Percentiles rank a stretch among this genome's conserved stretches.
These are phyloP conservation scores for Cebuella pygmaea DNA, from an alignment of 2,797 vertebrate species.

Conservation along the genomic window DNA sequence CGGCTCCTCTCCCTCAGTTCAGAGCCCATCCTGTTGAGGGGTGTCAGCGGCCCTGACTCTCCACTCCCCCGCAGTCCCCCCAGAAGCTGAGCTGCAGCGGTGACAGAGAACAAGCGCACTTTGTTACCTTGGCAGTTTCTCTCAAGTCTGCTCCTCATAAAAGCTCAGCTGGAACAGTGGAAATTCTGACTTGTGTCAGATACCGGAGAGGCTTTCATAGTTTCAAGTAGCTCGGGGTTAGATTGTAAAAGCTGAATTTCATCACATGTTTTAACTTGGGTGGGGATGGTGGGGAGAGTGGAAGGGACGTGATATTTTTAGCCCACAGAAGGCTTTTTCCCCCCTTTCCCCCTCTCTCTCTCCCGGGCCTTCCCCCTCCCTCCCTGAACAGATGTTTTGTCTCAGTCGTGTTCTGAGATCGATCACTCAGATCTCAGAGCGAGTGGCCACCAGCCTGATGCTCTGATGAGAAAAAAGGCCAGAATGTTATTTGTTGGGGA, in stretches of 20 bases:
- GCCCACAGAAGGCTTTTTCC: conserved; percentile 65
- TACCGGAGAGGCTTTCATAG: conserved; percentile 83
- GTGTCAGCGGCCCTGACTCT: conserved; percentile 79
- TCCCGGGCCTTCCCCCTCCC: conserved; percentile 9
- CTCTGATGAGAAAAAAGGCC: conserved; percentile 75
- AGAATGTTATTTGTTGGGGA: conserved; percentile 78
- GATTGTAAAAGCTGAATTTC: conserved; percentile 86
- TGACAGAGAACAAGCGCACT: conserved; percentile 82
- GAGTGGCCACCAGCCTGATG: conserved; percentile 79
- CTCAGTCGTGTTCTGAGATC: conserved; percentile 80
- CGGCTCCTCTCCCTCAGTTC: conserved; percentile 56
- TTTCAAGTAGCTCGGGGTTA: conserved; percentile 85
- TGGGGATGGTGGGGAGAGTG: conserved; percentile 29
- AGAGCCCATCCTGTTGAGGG: conserved; percentile 69
- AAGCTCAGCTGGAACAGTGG: conserved; percentile 84
- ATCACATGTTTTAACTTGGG: conserved; percentile 84
- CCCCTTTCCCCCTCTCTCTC: conserved; percentile 53
- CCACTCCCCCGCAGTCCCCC: conserved; percentile 78
- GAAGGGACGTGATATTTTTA: conserved; percentile 82
- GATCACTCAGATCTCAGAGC: conserved; percentile 82
- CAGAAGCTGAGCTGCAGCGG: conserved; percentile 78
- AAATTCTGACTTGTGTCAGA: conserved; percentile 86
- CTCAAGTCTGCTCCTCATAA: conserved; percentile 85
- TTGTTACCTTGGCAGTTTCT: conserved; percentile 83
- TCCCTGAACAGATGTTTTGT: conserved; percentile 83